Evolutionary conservation across 2,113 vertebrate species (phyloP).

Genomic region (Amazona guildingii): DNA sequence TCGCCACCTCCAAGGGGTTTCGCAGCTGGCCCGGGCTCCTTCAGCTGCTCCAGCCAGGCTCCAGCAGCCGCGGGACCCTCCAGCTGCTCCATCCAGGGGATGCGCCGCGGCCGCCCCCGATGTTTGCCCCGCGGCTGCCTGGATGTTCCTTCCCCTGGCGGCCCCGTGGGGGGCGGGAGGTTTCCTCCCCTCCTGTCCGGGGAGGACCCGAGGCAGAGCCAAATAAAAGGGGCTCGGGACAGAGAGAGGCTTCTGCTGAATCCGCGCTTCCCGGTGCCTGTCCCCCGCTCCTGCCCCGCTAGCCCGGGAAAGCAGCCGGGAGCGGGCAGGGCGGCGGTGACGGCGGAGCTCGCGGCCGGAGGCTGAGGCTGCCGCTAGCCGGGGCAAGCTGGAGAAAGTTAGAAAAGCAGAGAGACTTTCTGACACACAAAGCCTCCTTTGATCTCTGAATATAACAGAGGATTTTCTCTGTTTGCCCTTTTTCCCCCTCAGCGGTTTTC

Average conservation of each 20-base stretch:
- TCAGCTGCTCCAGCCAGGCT: background rate
- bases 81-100: background rate
- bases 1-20: background rate
- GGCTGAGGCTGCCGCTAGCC: background rate
- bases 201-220: background rate
- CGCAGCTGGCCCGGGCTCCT: background rate
- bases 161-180: constrained; percentile 5
- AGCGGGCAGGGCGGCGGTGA: background rate
- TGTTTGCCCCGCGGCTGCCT: constrained; percentile 55
- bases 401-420: background rate
- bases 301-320: background rate
- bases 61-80: background rate
- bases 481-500: background rate
- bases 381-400: background rate
- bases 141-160: constrained; percentile 69
- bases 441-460: background rate
- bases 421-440: background rate
- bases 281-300: background rate
- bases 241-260: background rate
- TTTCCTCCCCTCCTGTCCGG: background rate
- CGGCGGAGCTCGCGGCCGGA: background rate
- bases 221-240: background rate
- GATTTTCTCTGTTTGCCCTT: background rate
- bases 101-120: constrained; percentile 35
- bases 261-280: background rate